Evolutionary conservation across 2,113 vertebrate genomes (phyloP).

Genomic region (Gavia stellata): DNA sequence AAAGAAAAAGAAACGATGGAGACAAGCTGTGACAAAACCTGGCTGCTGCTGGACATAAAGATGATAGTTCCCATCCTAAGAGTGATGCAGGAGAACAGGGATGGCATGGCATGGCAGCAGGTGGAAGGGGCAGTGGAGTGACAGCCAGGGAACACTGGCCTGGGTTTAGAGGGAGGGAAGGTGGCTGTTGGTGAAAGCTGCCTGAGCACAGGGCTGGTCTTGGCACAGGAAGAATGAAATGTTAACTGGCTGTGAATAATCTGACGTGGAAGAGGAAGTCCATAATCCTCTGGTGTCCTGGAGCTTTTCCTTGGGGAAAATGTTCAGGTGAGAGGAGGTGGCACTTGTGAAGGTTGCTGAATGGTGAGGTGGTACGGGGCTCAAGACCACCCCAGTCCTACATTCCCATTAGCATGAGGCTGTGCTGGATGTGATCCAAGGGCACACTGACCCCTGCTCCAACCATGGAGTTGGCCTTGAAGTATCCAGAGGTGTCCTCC

Average conservation of each 20-base stretch:
- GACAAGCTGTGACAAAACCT: neutral
- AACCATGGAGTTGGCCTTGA: neutral
- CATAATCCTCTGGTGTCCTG: neutral
- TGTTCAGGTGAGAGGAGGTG: neutral
- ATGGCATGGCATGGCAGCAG: neutral
- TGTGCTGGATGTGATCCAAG: neutral
- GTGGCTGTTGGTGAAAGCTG: neutral
- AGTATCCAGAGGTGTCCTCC: neutral
- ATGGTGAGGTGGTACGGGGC: too few species aligned
- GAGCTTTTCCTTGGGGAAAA: neutral
- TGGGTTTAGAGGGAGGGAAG: neutral
- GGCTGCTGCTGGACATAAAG: neutral
- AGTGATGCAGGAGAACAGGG: neutral
- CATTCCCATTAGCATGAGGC: fast-evolving
- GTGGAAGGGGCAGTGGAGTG: neutral
- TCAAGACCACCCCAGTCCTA: neutral
- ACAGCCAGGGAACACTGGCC: neutral
- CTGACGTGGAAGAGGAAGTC: neutral
- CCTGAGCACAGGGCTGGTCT: neutral
- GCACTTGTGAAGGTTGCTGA: neutral
- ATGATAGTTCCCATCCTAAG: neutral
- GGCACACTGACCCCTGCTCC: neutral
- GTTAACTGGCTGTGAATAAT: neutral
- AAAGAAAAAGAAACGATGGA: neutral
- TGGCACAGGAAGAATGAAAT: neutral